phyloP scores from a whole-genome alignment of 2,797 vertebrate species.

The Coregonus ussuriensis region DNA sequence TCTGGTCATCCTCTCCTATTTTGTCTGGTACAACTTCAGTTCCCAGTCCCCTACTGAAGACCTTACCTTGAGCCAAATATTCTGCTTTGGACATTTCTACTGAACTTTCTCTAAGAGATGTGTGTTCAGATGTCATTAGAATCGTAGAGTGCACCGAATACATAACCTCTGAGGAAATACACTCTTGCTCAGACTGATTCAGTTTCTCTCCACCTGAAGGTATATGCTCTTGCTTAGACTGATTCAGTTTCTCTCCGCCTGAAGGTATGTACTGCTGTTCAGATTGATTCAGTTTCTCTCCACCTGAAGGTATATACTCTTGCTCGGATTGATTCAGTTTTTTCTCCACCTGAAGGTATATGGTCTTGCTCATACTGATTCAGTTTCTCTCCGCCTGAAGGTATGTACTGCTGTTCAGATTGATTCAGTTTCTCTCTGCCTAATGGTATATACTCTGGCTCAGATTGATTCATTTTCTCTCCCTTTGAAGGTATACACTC shows the following conservation, averaged over 20 bases:
- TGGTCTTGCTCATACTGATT: rapidly evolving
- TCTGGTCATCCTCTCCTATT: slow-evolving; percentile 42
- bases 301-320: rapidly evolving
- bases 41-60: slow-evolving; percentile 28
- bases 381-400: no score
- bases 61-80: slow-evolving; percentile 11
- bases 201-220: not conserved
- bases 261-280: rapidly evolving
- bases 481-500: rapidly evolving
- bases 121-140: slow-evolving; percentile 25
- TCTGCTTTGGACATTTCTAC: slow-evolving; percentile 9
- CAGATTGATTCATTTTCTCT: not conserved
- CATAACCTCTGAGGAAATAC: not conserved
- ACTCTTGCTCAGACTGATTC: slow-evolving; percentile 14
- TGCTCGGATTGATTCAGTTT: rapidly evolving
- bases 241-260: no score
- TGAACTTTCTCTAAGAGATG: slow-evolving; percentile 4
- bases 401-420: rapidly evolving
- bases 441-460: not conserved
- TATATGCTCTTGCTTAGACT: no score
- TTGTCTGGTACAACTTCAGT: slow-evolving; percentile 22
- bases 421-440: no score
- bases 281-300: no score
- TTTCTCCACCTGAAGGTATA: no score
- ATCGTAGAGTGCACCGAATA: slow-evolving; percentile 8